These are phyloP conservation scores for Anseranas semipalmata DNA, from an alignment of 2,113 vertebrate species.

Conservation along the genomic window DNA sequence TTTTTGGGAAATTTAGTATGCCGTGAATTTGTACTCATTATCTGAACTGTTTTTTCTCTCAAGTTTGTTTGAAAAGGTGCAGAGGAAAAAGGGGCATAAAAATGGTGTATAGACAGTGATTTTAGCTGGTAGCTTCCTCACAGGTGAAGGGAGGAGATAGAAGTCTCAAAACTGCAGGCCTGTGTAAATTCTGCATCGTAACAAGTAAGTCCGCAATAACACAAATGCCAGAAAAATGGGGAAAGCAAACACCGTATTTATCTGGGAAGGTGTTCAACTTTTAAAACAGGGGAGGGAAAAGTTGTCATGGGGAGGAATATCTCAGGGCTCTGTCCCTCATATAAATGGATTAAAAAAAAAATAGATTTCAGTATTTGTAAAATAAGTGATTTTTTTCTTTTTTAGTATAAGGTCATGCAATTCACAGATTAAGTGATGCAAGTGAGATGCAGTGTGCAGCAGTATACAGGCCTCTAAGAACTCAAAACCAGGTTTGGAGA, in stretches of 20 bases:
- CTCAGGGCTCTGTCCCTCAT: background rate
- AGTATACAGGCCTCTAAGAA: background rate
- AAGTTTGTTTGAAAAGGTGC: background rate
- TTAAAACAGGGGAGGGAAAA: conserved; percentile 9
- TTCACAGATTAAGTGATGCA: background rate
- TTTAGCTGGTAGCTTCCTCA: background rate
- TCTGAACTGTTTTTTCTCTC: background rate
- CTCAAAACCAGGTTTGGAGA: background rate
- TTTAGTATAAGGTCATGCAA: background rate
- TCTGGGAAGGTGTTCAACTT: background rate
- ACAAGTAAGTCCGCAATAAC: background rate
- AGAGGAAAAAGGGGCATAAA: background rate
- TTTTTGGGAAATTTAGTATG: background rate
- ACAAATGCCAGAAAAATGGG: background rate
- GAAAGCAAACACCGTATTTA: background rate
- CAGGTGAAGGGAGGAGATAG: background rate
- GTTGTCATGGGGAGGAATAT: background rate
- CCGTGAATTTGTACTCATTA: background rate
- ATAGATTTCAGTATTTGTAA: background rate
- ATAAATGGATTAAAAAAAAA: background rate
- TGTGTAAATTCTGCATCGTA: background rate
- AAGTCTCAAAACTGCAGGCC: background rate
- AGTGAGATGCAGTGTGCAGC: background rate
- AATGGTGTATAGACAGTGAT: background rate
- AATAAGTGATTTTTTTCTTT: background rate